A percentile compares a stretch with the other conserved stretches of the same genome.
Evolutionary conservation across 2,113 vertebrate genomes (phyloP).

Genomic region (Spea bombifrons): DNA sequence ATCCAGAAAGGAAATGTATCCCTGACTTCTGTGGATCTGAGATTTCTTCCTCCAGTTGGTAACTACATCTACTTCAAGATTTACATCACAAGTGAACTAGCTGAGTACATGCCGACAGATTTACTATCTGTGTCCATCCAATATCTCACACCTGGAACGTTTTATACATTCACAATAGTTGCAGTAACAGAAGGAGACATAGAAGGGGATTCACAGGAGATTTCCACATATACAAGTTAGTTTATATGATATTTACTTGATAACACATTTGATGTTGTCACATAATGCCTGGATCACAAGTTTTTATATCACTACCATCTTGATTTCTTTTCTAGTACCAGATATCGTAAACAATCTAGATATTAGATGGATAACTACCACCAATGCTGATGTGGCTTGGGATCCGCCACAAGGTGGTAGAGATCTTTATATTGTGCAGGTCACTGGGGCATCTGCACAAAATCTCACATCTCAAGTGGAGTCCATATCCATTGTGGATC

Average conservation of each 20-base stretch:
- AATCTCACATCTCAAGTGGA: too few species aligned
- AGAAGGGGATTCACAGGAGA: neutral
- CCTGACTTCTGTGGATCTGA: neutral
- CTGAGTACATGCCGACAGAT: neutral
- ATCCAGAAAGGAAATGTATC: neutral
- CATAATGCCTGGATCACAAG: neutral
- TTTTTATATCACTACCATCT: neutral
- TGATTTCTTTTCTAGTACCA: too few species aligned
- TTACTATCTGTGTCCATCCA: neutral
- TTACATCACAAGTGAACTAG: neutral
- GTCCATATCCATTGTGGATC: too few species aligned
- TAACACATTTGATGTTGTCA: too few species aligned
- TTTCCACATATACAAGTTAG: too few species aligned
- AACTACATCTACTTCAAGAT: neutral
- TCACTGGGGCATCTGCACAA: neutral
- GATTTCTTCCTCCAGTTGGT: slow-evolving; percentile 1
- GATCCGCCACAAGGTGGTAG: neutral
- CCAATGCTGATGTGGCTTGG: neutral
- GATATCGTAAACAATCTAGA: neutral
- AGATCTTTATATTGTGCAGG: neutral
- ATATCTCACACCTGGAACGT: slow-evolving; percentile 8
- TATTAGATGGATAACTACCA: neutral
- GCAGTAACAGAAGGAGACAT: neutral
- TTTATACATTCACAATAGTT: neutral
- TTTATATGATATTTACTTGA: too few species aligned